A percentile compares a stretch with the other conserved stretches of the same genome.
Evolutionary conservation across 2,888 invertebrate species (phyloP).

Genomic region (Limulus polyphemus): DNA sequence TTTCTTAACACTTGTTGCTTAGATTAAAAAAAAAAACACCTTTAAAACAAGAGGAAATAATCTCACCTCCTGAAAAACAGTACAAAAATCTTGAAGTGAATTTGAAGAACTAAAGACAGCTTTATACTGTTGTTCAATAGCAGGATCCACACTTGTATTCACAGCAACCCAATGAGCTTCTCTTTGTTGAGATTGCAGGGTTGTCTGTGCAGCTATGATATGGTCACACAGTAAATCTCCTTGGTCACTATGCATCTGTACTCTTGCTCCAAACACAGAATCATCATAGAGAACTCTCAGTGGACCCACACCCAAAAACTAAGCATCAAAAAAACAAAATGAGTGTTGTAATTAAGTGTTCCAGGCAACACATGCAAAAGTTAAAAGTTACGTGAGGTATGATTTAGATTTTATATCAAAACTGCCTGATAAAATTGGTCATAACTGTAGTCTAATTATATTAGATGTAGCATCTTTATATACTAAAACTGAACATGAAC

Average conservation of each 20-base stretch:
- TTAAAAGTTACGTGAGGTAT: too few relatives aligned
- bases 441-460: too few relatives aligned
- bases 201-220: slow-evolving; percentile 48
- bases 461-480: too few relatives aligned
- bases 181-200: slow-evolving; percentile 32
- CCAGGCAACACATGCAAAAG: too few relatives aligned
- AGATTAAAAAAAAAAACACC: too few relatives aligned
- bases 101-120: slow-evolving; percentile 16
- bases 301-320: slow-evolving; percentile 35
- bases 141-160: slow-evolving; percentile 35
- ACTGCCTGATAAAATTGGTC: too few relatives aligned
- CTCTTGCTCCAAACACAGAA: slow-evolving; percentile 25
- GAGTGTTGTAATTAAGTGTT: too few relatives aligned
- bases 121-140: slow-evolving; percentile 8
- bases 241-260: slow-evolving; percentile 21
- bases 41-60: too few relatives aligned
- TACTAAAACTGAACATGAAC: too few relatives aligned
- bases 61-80: slow-evolving; percentile 17
- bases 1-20: too few relatives aligned
- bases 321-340: background rate
- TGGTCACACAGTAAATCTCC: slow-evolving; percentile 41
- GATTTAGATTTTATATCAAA: too few relatives aligned
- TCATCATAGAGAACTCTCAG: slow-evolving; percentile 36
- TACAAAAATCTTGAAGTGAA: slow-evolving; percentile 14
- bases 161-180: slow-evolving; percentile 47